Percentiles rank a stretch among this genome's conserved stretches.
phyloP scores from a whole-genome alignment of 1,140 invertebrate genomes.

The Venustaconcha ellipsiformis region DNA sequence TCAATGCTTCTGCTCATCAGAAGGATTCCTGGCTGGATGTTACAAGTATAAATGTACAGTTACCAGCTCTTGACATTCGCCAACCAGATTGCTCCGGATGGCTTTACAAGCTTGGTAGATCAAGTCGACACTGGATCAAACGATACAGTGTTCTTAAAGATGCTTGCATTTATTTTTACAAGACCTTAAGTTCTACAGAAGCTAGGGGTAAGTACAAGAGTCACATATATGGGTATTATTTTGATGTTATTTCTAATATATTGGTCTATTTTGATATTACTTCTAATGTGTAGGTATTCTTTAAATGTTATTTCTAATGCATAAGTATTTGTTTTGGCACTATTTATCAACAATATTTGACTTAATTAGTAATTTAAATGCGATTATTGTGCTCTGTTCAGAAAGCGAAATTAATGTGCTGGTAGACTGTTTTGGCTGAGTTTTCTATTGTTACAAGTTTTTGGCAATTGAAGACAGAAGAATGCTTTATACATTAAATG shows the following conservation, averaged over 20 bases:
- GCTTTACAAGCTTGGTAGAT: conserved; percentile 80
- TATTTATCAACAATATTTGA: not conserved
- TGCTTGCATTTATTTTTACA: conserved; percentile 94
- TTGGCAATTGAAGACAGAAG: too few species aligned
- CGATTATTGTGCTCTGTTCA: too few species aligned
- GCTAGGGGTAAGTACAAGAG: conserved; percentile 80
- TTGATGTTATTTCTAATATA: not conserved
- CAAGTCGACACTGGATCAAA: conserved; percentile 86
- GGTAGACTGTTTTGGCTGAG: too few species aligned
- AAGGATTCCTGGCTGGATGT: conserved; percentile 83
- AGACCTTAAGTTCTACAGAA: conserved; percentile 84
- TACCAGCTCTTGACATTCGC: conserved; percentile 75
- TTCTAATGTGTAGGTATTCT: too few species aligned
- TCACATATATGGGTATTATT: too few species aligned
- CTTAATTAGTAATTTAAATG: too few species aligned
- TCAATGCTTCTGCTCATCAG: not conserved
- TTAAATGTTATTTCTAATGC: too few species aligned
- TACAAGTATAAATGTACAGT: conserved; percentile 71
- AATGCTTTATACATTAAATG: too few species aligned
- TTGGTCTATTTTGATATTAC: conserved; percentile 1
- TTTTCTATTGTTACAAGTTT: too few species aligned
- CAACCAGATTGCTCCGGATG: conserved; percentile 92
- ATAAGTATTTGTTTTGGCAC: too few species aligned
- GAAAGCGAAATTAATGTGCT: too few species aligned
- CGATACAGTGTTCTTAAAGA: conserved; percentile 96